Evolutionary conservation across 1,140 invertebrate genomes (phyloP), one percentile per base, ranked within the genome.

Genomic region (Hyphantria cunea): DNA sequence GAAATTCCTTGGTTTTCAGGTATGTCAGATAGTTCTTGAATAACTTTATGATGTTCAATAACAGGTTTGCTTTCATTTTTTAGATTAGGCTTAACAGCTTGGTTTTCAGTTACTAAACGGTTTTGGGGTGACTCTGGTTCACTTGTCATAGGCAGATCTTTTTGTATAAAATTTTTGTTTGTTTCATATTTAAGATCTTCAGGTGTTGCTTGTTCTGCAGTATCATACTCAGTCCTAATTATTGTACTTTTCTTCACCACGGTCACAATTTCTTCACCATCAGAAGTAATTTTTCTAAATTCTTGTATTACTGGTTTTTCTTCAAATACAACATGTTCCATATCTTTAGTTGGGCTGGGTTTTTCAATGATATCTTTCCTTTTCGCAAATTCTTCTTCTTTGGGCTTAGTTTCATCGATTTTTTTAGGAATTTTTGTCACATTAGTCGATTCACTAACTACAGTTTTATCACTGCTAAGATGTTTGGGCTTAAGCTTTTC

Each of bases 221-320:
- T 71, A 14, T 78, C 50, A 63, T 56, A 69, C 63, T 80, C 61
- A 14, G 55, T 68, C 49, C 66, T 76, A 12, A 45, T 56, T 33
- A 71, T 41, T 42, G 14, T 44, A 31, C 50, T 61, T 15, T 44
- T 44, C 41, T 66, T 59, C 0, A 48, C 56, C 37, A 66, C 56
- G 0, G 49, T 64, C 0, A 55, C 48, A 15, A 64, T 33, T 60
- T 60, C 33, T 25, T 61, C 60, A 25, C 49, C 64, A 17, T 50
- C 64, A 32, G 60, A 59, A 10, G 41, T 54, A 33, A 33, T 50
- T 58, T 71, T 25, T 14, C 48, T 10, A 11, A 50, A 67, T 15
- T 73, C 61, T 51, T 67, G 33, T 34, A 67, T 37, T 7, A 67
- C 47, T 31, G 70, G 64, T 50, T 64, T 63, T 15, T 52, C 58